A percentile compares a stretch with the other conserved stretches of the same genome.
These are phyloP conservation scores for Ciona savignyi DNA, from an alignment of 23 tunicate genomes.

Conservation along the genomic window DNA sequence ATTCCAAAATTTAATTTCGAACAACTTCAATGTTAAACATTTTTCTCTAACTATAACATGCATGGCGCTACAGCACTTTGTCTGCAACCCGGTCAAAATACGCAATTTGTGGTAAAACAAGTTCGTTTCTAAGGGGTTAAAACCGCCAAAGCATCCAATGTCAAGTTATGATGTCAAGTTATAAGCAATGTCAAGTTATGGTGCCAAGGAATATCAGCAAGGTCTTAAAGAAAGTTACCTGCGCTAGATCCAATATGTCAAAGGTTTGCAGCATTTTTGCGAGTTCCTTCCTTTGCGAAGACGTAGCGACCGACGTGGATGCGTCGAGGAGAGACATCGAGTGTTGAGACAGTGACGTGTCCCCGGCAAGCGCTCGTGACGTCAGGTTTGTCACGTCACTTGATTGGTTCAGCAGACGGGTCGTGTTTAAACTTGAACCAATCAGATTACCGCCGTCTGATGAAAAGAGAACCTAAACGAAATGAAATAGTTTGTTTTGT, in stretches of 20 bases:
- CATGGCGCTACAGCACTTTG: too few species aligned
- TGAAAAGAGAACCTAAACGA: neutral
- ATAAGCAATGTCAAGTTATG: too few species aligned
- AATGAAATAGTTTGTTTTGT: too few species aligned
- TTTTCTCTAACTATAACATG: too few species aligned
- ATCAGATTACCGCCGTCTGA: neutral
- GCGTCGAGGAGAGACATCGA: slow-evolving; percentile 19
- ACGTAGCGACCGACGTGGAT: slow-evolving; percentile 3
- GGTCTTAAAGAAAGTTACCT: slow-evolving; percentile 23
- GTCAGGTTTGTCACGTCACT: slow-evolving; percentile 8
- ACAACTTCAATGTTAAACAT: too few species aligned
- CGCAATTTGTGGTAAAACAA: too few species aligned
- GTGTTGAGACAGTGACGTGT: neutral
- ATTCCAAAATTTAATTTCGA: too few species aligned
- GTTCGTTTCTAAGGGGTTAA: too few species aligned
- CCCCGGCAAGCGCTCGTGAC: slow-evolving; percentile 1
- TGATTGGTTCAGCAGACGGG: slow-evolving; percentile 22
- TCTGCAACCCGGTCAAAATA: too few species aligned
- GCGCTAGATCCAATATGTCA: slow-evolving; percentile 51
- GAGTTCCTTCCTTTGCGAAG: neutral
- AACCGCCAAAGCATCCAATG: too few species aligned
- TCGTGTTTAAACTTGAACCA: neutral
- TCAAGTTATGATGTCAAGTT: too few species aligned
- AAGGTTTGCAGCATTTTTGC: slow-evolving; percentile 31
- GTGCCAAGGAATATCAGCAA: too few species aligned